Evolutionary conservation across 92 coral and sea anemone genomes (phyloP).

Genomic region (Parazoanthus atlanticus): DNA sequence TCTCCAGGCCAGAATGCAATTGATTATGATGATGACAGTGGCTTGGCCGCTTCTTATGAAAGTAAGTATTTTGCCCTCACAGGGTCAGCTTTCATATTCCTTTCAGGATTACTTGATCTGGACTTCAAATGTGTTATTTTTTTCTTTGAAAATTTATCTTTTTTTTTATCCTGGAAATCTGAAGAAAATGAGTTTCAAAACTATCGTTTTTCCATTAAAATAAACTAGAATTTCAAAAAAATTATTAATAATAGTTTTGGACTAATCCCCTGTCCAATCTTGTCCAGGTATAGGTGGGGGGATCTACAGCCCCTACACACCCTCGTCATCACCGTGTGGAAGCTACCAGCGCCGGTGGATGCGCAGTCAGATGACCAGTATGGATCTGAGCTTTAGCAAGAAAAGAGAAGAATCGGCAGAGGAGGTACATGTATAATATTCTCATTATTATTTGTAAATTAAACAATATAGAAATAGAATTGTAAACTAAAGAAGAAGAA

Average conservation of each 20-base stretch:
- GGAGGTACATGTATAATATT: constrained; percentile 58
- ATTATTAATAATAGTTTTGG: no score
- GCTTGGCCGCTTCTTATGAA: constrained; percentile 70
- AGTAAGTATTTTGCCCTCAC: constrained; percentile 43
- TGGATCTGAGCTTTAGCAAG: constrained; percentile 82
- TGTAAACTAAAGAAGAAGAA: no score
- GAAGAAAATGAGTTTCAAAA: no score
- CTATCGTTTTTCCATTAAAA: no score
- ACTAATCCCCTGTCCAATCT: not conserved
- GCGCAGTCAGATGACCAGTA: constrained; percentile 91
- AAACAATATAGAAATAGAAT: no score
- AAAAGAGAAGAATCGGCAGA: constrained; percentile 73
- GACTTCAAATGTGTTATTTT: not conserved
- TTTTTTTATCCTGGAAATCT: no score
- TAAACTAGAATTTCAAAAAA: no score
- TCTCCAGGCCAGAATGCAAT: constrained; percentile 53
- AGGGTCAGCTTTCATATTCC: no score
- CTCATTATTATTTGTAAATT: no score
- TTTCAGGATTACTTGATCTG: no score
- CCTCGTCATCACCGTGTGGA: constrained; percentile 85
- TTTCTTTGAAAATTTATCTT: not conserved
- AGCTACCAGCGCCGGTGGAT: constrained; percentile 88
- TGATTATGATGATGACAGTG: constrained; percentile 87
- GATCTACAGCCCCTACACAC: constrained; percentile 48
- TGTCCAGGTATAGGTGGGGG: constrained; percentile 52